Evolutionary conservation across 2,888 invertebrate genomes (phyloP).

Genomic region (Aspidapion aeneum): DNA sequence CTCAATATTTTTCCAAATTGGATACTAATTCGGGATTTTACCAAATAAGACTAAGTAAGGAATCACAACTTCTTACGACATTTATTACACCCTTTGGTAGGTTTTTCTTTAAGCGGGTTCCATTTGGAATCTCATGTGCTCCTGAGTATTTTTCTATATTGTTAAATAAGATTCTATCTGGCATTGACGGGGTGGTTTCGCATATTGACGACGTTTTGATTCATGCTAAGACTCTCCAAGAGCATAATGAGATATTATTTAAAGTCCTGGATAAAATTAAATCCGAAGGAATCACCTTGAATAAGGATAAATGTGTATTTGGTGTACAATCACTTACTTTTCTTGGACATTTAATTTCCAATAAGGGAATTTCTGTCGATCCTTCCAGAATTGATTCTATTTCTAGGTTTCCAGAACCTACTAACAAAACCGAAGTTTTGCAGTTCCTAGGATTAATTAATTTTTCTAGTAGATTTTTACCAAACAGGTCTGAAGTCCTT

Average conservation of each 20-base stretch:
- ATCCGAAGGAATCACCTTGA: constrained; percentile 13
- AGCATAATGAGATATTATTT: constrained; percentile 3
- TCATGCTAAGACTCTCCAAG: constrained; percentile 3
- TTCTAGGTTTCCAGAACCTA: constrained; percentile 6
- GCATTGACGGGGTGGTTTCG: constrained; percentile 6
- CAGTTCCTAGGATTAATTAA: constrained; percentile 12
- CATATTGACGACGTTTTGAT: too few species aligned
- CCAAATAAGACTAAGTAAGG: too few species aligned
- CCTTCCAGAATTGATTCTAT: constrained; percentile 6
- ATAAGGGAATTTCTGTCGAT: constrained; percentile 3
- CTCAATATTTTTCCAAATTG: not conserved
- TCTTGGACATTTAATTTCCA: constrained; percentile 9
- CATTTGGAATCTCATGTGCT: constrained; percentile 17
- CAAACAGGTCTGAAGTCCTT: not conserved
- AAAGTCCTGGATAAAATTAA: constrained; percentile 7
- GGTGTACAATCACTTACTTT: constrained; percentile 7
- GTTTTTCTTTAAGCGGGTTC: constrained; percentile 20
- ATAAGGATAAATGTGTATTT: constrained; percentile 7
- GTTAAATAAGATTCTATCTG: too few species aligned
- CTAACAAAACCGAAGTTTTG: constrained; percentile 6
- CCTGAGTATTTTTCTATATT: too few species aligned
- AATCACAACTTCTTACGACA: too few species aligned
- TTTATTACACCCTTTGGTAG: constrained; percentile 20
- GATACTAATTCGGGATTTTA: too few species aligned
- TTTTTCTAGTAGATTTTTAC: constrained; percentile 5